Percentiles rank a stretch among this genome's conserved stretches.
phyloP scores from a whole-genome alignment of 2,797 vertebrate genomes.

The Falco naumanni region DNA sequence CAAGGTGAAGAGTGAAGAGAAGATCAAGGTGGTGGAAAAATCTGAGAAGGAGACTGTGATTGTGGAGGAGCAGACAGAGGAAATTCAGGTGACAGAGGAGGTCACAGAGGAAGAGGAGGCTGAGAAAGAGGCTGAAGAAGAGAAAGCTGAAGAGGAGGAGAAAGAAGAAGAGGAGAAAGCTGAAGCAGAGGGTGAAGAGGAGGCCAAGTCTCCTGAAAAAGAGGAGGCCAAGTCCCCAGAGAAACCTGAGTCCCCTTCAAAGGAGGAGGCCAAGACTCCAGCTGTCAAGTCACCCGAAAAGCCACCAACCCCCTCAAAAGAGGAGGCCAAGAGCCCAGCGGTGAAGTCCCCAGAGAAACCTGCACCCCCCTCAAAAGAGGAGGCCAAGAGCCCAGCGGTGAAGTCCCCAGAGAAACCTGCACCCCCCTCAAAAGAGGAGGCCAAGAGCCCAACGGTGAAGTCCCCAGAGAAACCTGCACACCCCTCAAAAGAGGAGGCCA shows the following conservation, averaged over 20 bases:
- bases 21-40: slow-evolving; percentile 82
- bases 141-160: background rate
- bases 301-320: background rate
- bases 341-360: background rate
- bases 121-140: slow-evolving; percentile 73
- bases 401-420: rapidly evolving
- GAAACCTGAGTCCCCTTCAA: background rate
- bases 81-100: slow-evolving; percentile 92
- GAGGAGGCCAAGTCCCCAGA: background rate
- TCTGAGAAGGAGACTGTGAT: slow-evolving; percentile 90
- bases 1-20: slow-evolving; percentile 88
- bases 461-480: background rate
- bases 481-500: slow-evolving; percentile 71
- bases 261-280: slow-evolving; percentile 11
- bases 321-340: slow-evolving; percentile 39
- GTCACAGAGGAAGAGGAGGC: slow-evolving; percentile 86
- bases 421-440: background rate
- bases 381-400: no score
- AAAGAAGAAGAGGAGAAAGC: slow-evolving; percentile 24
- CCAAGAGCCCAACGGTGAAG: background rate
- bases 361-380: no score
- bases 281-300: slow-evolving; percentile 6
- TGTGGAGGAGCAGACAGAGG: slow-evolving; percentile 91
- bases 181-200: slow-evolving; percentile 26
- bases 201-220: slow-evolving; percentile 28